Evolutionary conservation across 2,797 vertebrate species (phyloP).

Genomic region (Parauchenoglanis ngamensis): DNA sequence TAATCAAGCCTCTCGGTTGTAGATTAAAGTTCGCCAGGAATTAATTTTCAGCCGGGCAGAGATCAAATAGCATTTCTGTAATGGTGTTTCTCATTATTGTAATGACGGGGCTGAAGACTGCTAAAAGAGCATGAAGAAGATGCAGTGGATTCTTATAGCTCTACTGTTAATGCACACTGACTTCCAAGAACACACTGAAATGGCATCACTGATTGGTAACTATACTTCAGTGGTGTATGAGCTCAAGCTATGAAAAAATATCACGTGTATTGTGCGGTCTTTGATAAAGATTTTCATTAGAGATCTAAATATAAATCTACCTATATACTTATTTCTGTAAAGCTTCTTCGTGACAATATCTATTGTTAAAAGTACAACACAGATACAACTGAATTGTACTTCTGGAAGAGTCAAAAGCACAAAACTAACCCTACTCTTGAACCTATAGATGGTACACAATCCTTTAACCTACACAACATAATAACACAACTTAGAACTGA

Average conservation of each 20-base stretch:
- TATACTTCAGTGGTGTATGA: background rate
- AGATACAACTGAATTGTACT: background rate
- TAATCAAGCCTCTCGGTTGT: conserved; percentile 61
- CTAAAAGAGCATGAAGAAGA: conserved; percentile 27
- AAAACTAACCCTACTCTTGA: background rate
- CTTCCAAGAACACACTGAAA: background rate
- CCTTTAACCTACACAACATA: background rate
- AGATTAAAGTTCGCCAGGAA: conserved; percentile 59
- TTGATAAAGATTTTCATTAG: background rate
- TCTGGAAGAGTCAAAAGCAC: background rate
- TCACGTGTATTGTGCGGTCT: background rate
- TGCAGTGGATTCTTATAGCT: conserved; percentile 15
- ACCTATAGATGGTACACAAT: background rate
- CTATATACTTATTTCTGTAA: background rate
- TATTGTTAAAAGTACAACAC: background rate
- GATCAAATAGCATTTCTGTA: conserved; percentile 61
- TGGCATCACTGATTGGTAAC: background rate
- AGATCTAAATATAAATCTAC: background rate
- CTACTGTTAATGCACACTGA: background rate
- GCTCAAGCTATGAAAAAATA: background rate
- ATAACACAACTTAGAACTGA: background rate
- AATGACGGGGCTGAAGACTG: conserved; percentile 51
- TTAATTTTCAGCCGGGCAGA: conserved; percentile 60
- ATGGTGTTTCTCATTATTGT: conserved; percentile 62
- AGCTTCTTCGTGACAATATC: background rate